phyloP scores from a whole-genome alignment of 1,140 invertebrate species.

The fruit fly (Drosophila melanogaster) region DNA sequence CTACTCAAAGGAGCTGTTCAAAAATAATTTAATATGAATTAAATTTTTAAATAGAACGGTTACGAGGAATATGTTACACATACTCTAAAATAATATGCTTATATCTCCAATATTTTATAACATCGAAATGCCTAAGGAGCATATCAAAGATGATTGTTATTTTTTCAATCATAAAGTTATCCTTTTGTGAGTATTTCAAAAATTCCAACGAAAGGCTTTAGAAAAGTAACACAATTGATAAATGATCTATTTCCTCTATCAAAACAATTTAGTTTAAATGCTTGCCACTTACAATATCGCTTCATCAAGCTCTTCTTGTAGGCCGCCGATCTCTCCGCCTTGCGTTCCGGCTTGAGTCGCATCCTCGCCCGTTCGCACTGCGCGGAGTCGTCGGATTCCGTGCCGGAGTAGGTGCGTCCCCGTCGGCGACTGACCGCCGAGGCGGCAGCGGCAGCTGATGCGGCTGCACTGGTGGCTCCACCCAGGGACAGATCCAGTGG shows the following conservation, averaged over 20 bases:
- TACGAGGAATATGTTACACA: too few relatives aligned
- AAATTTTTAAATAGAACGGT: too few relatives aligned
- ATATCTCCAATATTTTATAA: too few relatives aligned
- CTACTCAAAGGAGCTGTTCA: too few relatives aligned
- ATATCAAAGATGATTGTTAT: too few relatives aligned
- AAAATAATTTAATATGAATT: too few relatives aligned
- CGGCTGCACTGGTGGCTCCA: slow-evolving; percentile 51
- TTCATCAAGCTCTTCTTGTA: slow-evolving; percentile 95
- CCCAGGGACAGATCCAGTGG: slow-evolving; percentile 87
- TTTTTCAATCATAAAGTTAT: too few relatives aligned
- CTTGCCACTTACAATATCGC: slow-evolving; percentile 93
- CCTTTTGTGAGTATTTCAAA: too few relatives aligned
- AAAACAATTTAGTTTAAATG: background rate
- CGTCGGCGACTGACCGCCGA: slow-evolving; percentile 59
- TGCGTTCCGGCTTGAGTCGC: slow-evolving; percentile 74
- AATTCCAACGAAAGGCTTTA: too few relatives aligned
- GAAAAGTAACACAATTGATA: too few relatives aligned
- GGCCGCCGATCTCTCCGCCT: slow-evolving; percentile 88
- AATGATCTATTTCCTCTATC: background rate
- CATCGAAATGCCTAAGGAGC: too few relatives aligned
- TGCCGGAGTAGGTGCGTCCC: slow-evolving; percentile 87
- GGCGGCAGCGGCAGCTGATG: slow-evolving; percentile 26
- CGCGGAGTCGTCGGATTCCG: slow-evolving; percentile 91
- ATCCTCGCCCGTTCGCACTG: slow-evolving; percentile 68
- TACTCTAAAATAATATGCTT: too few relatives aligned